Evolutionary conservation across 2,113 vertebrate species (phyloP).

Genomic region (Eptesicus fuscus): DNA sequence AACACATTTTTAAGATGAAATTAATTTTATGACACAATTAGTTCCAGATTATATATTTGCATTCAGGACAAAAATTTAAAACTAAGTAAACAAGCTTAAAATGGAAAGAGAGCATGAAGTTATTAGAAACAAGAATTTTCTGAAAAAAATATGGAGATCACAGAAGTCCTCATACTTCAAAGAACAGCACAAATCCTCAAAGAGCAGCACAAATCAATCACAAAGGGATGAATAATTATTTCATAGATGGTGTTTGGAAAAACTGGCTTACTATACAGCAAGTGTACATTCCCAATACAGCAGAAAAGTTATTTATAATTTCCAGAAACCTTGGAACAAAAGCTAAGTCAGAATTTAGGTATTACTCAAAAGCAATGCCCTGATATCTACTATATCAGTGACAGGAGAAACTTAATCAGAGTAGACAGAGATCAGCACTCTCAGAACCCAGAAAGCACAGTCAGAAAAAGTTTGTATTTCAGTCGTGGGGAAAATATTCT

Average conservation of each 20-base stretch:
- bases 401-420: too few species aligned
- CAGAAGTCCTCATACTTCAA: background rate
- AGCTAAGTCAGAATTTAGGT: background rate
- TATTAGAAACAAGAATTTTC: background rate
- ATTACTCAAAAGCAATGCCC: background rate
- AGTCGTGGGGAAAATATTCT: too few species aligned
- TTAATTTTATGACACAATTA: background rate
- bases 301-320: background rate
- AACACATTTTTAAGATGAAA: background rate
- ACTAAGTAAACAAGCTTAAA: background rate
- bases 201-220: background rate
- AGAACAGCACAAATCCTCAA: background rate
- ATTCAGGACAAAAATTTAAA: background rate
- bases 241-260: accelerated
- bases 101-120: background rate
- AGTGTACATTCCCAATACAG: accelerated
- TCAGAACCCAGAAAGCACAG: background rate
- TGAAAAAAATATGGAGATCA: background rate
- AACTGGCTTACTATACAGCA: accelerated
- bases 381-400: accelerated
- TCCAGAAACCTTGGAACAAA: background rate
- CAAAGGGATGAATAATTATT: accelerated
- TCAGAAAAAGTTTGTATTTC: background rate
- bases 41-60: background rate
- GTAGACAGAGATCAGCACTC: background rate